Percentiles rank a stretch among this genome's conserved stretches.
Conservation (phyloP, 1,140 invertebrate genomes). For the Campoletis sonorensis region DNA sequence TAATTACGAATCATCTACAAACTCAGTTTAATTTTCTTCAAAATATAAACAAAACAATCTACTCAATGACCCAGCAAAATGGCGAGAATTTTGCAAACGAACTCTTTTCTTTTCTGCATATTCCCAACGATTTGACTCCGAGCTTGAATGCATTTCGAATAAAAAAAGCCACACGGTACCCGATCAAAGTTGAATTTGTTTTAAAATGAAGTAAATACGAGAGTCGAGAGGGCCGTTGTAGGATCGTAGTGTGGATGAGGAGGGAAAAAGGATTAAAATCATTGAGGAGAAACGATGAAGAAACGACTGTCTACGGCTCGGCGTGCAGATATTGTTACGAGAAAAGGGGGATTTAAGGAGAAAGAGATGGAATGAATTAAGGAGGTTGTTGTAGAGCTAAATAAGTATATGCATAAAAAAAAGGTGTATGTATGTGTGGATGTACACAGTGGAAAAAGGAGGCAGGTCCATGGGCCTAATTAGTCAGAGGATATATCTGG, state of each 20-base stretch:
- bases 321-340: conserved; percentile 11
- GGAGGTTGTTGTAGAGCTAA: neutral
- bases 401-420: neutral
- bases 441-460: conserved; percentile 33
- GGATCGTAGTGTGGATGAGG: neutral
- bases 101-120: too few relatives aligned
- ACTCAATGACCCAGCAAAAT: too few relatives aligned
- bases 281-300: conserved; percentile 29
- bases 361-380: conserved; percentile 35
- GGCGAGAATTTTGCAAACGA: too few relatives aligned
- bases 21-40: too few relatives aligned
- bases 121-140: too few relatives aligned
- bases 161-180: too few relatives aligned
- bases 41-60: too few relatives aligned
- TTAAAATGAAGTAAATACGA: neutral
- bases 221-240: neutral
- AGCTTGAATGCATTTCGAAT: too few relatives aligned
- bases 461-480: conserved; percentile 70
- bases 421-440: neutral
- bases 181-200: too few relatives aligned
- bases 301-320: neutral
- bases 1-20: too few relatives aligned
- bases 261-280: neutral
- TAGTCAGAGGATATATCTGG: conserved; percentile 76
- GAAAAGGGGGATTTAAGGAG: conserved; percentile 35